phyloP scores from a whole-genome alignment of 1,140 invertebrate genomes.

The Archivesica marissinica region DNA sequence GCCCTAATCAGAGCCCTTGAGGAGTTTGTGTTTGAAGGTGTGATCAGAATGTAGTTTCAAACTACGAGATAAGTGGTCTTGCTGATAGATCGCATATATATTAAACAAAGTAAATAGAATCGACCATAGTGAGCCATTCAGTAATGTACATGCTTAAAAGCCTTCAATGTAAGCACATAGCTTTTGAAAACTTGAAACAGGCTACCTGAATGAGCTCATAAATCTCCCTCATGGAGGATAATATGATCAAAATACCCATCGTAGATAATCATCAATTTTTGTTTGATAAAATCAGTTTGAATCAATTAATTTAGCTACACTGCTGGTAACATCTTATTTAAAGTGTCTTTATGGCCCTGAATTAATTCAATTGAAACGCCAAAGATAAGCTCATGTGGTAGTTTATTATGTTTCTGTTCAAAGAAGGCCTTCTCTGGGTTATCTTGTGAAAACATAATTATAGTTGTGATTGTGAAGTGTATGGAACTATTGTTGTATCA shows the following conservation, averaged over 20 bases:
- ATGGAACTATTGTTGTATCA: not conserved
- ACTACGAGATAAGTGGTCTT: slow-evolving; percentile 28
- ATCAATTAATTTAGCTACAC: slow-evolving; percentile 48
- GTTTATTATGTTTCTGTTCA: slow-evolving; percentile 32
- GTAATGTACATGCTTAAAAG: slow-evolving; percentile 44
- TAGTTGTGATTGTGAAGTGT: slow-evolving; percentile 6
- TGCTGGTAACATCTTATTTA: slow-evolving; percentile 28
- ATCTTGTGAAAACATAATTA: slow-evolving; percentile 30
- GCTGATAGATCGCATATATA: slow-evolving; percentile 37
- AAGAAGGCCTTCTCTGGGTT: not conserved
- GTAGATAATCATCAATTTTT: slow-evolving; percentile 50
- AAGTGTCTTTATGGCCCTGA: not conserved
- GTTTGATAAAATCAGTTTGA: slow-evolving; percentile 33
- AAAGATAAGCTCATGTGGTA: slow-evolving; percentile 10
- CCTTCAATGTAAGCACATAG: slow-evolving; percentile 2
- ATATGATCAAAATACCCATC: slow-evolving; percentile 23
- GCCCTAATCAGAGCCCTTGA: not conserved
- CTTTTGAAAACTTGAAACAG: slow-evolving; percentile 12
- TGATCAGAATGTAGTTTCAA: not conserved
- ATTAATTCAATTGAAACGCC: slow-evolving; percentile 39
- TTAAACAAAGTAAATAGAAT: slow-evolving; percentile 57
- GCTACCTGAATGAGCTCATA: not conserved
- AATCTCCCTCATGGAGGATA: not conserved
- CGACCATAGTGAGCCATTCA: not conserved
- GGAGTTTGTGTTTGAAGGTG: slow-evolving; percentile 11